These are phyloP conservation scores for Danionella cerebrum DNA, from an alignment of 2,113 vertebrate species.

Conservation along the genomic window DNA sequence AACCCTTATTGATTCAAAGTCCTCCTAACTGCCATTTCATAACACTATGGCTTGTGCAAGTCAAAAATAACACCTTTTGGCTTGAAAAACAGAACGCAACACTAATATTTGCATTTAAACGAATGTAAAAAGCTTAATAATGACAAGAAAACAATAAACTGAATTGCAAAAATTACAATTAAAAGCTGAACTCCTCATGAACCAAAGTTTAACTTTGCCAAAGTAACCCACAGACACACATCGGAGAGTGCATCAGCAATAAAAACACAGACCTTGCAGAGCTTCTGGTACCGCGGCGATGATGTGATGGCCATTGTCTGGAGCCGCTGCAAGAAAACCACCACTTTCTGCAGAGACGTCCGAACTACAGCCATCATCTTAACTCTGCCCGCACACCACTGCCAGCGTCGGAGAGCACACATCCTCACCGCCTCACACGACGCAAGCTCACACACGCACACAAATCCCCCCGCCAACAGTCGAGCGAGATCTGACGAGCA, in stretches of 20 bases:
- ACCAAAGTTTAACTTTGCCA: too few species aligned
- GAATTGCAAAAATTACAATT: too few species aligned
- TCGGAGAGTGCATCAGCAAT: background rate
- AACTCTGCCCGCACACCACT: conserved; percentile 93
- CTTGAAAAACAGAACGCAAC: background rate
- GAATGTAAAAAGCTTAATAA: too few species aligned
- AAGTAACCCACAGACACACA: too few species aligned
- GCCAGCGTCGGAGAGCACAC: conserved; percentile 85
- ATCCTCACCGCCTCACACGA: conserved; percentile 87
- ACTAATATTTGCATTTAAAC: too few species aligned
- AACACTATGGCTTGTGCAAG: background rate
- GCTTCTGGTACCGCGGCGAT: conserved; percentile 97
- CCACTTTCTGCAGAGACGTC: conserved; percentile 99
- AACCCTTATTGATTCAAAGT: background rate
- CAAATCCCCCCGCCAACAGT: conserved; percentile 62
- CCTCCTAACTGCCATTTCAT: background rate
- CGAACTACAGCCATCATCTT: conserved; percentile 99
- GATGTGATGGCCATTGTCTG: conserved; percentile 99
- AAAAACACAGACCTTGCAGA: conserved; percentile 95
- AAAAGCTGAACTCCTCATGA: background rate
- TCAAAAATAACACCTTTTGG: background rate
- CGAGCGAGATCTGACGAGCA: conserved; percentile 55
- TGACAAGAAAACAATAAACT: background rate
- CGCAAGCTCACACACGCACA: conserved; percentile 79
- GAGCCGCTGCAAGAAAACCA: conserved; percentile 95